Evolutionary conservation across 2,888 invertebrate species (phyloP).

Genomic region (Nesidiocoris tenuis): DNA sequence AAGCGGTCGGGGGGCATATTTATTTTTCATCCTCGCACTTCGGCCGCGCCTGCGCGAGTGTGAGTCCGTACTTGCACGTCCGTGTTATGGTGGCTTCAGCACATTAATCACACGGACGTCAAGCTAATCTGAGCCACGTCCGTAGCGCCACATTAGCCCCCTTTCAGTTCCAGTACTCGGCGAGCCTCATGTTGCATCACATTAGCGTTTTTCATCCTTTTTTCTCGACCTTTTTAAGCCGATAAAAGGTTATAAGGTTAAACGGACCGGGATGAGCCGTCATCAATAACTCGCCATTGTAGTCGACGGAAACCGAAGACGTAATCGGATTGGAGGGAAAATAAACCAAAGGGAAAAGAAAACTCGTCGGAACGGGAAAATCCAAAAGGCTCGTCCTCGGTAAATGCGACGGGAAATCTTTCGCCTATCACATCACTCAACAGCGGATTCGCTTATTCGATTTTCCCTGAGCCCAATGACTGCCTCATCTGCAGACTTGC

Average conservation of each 20-base stretch:
- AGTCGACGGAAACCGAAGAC: background rate
- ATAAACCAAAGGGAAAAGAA: background rate
- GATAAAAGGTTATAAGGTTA: background rate
- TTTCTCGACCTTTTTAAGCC: background rate
- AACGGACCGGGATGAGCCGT: background rate
- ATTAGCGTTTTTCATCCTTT: background rate
- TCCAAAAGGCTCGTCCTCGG: background rate
- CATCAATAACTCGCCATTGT: background rate
- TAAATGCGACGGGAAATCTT: background rate
- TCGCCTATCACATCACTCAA: background rate
- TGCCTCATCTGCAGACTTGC: background rate
- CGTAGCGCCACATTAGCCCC: constrained; percentile 37
- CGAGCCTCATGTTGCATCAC: constrained; percentile 31
- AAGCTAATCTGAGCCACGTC: constrained; percentile 19
- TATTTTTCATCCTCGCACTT: background rate
- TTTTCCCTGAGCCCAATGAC: background rate
- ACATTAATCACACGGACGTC: constrained; percentile 30
- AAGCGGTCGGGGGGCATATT: background rate
- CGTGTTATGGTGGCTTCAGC: background rate
- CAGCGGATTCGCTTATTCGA: background rate
- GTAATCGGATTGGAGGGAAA: background rate
- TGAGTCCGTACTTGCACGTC: too few relatives aligned
- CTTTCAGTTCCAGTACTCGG: constrained; percentile 5
- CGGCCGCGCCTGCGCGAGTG: too few relatives aligned
- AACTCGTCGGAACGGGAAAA: background rate